Conservation (phyloP, 2,113 vertebrate species). For the Brachirus orientalis region DNA sequence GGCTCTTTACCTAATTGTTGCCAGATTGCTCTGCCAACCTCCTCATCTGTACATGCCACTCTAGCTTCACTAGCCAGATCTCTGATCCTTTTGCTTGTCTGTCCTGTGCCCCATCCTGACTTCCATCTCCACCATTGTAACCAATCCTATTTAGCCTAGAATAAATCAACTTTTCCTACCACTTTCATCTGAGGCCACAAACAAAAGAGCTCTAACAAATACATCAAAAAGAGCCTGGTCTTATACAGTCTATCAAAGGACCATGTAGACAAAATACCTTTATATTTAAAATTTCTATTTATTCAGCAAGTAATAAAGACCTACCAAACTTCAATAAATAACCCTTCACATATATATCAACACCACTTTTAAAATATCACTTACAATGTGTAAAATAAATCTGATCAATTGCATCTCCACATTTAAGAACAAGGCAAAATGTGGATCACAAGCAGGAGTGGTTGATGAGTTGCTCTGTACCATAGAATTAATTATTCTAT, state of each 20-base stretch:
- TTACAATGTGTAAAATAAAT: no score
- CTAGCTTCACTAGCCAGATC: not conserved
- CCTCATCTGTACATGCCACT: no score
- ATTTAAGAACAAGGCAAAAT: no score
- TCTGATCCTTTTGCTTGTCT: not conserved
- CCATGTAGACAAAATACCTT: no score
- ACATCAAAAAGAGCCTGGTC: not conserved
- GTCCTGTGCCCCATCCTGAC: not conserved
- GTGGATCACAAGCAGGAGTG: no score
- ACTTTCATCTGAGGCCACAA: not conserved
- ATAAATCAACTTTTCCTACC: not conserved
- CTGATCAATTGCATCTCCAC: no score
- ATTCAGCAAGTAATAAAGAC: slow-evolving; percentile 52
- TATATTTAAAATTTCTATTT: slow-evolving; percentile 1
- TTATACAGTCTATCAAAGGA: no score
- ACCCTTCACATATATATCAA: no score
- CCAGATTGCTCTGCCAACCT: not conserved
- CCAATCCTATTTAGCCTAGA: not conserved
- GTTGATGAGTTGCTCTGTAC: no score
- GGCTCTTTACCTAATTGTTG: not conserved
- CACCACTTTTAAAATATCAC: no score
- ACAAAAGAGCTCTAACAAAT: not conserved
- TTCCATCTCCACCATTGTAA: not conserved
- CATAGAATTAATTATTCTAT: no score
- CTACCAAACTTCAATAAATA: no score